Conservation (phyloP, 2,113 vertebrate genomes). For the Anguilla rostrata region DNA sequence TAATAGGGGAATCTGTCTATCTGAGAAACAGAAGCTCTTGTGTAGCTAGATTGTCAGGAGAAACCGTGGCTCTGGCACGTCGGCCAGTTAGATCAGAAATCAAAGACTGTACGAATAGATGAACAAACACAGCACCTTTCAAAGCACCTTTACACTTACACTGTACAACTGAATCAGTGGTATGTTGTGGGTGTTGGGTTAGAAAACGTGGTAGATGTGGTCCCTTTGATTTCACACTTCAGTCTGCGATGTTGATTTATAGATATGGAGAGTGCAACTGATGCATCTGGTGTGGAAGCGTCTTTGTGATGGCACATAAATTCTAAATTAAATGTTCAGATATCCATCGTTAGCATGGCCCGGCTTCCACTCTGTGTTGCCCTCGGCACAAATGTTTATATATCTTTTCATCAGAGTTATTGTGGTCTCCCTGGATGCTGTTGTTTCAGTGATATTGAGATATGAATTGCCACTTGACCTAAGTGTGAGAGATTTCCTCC, state of each 20-base stretch:
- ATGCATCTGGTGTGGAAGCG: too few species aligned
- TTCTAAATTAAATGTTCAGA: too few species aligned
- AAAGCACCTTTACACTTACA: neutral
- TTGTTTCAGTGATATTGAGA: neutral
- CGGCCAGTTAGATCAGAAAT: neutral
- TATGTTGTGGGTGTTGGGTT: too few species aligned
- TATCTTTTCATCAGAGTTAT: neutral
- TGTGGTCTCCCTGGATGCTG: neutral
- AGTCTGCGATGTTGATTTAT: too few species aligned
- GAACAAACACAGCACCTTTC: neutral
- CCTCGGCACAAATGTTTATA: neutral
- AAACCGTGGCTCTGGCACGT: neutral
- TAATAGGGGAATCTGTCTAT: neutral
- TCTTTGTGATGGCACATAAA: too few species aligned
- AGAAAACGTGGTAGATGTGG: too few species aligned
- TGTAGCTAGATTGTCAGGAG: neutral
- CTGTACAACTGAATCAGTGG: too few species aligned
- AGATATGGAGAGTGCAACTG: too few species aligned
- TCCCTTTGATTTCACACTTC: too few species aligned
- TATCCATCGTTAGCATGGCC: neutral
- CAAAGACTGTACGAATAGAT: neutral
- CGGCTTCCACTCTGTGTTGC: neutral
- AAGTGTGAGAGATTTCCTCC: neutral
- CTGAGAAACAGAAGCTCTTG: neutral
- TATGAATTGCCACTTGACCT: neutral